phyloP scores from a whole-genome alignment of 1,140 invertebrate genomes.

The Drosophila saltans region DNA sequence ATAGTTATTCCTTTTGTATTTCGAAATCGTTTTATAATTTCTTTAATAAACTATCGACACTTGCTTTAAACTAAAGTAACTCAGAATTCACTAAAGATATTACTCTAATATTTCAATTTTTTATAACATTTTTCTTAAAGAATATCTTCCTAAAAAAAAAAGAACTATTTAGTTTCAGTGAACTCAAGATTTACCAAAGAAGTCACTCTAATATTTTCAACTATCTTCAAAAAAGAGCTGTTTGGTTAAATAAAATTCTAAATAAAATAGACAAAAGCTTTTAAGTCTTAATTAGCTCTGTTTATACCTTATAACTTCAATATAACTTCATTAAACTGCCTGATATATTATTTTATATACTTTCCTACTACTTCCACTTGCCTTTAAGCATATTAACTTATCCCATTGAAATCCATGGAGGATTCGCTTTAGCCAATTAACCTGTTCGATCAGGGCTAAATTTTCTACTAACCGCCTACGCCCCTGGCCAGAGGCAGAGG shows the following conservation, averaged over 20 bases:
- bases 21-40: too few relatives aligned
- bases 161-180: background rate
- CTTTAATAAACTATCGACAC: too few relatives aligned
- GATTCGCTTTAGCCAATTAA: background rate
- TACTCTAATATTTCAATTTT: background rate
- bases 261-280: too few relatives aligned
- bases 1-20: too few relatives aligned
- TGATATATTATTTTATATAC: background rate
- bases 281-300: too few relatives aligned
- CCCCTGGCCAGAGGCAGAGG: constrained; percentile 28
- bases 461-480: constrained; percentile 23
- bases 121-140: too few relatives aligned
- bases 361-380: background rate
- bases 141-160: too few relatives aligned
- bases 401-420: background rate
- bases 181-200: constrained; percentile 1
- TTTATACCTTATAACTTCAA: too few relatives aligned
- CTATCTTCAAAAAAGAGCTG: too few relatives aligned
- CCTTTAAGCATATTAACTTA: background rate
- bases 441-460: background rate
- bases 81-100: background rate
- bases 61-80: too few relatives aligned
- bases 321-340: too few relatives aligned
- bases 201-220: background rate
- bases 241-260: too few relatives aligned